A percentile compares a stretch with the other conserved stretches of the same genome.
These are phyloP conservation scores for Kryptopterus vitreolus DNA, from an alignment of 2,797 vertebrate genomes.

Conservation along the genomic window DNA sequence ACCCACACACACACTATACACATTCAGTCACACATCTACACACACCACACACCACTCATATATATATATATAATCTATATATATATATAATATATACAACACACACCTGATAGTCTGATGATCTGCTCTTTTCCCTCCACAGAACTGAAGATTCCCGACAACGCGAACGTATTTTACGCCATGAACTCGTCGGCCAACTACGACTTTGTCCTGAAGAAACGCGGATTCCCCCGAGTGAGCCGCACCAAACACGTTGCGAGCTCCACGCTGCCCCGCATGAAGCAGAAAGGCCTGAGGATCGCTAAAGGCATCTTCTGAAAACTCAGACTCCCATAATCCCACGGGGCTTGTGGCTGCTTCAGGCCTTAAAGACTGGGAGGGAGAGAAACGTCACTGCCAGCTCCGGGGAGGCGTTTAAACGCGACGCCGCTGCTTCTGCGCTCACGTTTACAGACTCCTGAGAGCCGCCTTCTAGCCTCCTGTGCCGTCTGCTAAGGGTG, in stretches of 20 bases:
- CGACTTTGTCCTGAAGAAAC: slow-evolving; percentile 83
- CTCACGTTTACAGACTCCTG: slow-evolving; percentile 44
- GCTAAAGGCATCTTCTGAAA: slow-evolving; percentile 86
- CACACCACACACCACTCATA: no score
- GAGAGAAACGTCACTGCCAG: slow-evolving; percentile 20
- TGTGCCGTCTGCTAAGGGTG: not conserved
- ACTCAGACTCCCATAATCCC: slow-evolving; percentile 20
- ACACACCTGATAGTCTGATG: not conserved
- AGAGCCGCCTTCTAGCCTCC: not conserved
- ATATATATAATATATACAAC: not conserved
- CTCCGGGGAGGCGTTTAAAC: slow-evolving; percentile 9
- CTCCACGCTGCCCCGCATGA: slow-evolving; percentile 85
- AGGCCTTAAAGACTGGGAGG: slow-evolving; percentile 20
- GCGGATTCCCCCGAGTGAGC: slow-evolving; percentile 76
- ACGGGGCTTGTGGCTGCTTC: not conserved
- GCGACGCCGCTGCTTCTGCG: not conserved
- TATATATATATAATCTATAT: no score
- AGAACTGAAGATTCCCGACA: slow-evolving; percentile 87
- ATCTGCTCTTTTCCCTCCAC: slow-evolving; percentile 7
- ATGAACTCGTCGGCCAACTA: slow-evolving; percentile 89
- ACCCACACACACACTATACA: slow-evolving; percentile 3
- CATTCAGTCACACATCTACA: not conserved
- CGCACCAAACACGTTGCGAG: slow-evolving; percentile 83
- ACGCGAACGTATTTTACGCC: slow-evolving; percentile 86
- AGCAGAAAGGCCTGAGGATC: slow-evolving; percentile 86